Percentiles rank a stretch among this genome's conserved stretches.
Evolutionary conservation across 1,140 invertebrate species (phyloP).

Genomic region (Oreohelix idahoensis): DNA sequence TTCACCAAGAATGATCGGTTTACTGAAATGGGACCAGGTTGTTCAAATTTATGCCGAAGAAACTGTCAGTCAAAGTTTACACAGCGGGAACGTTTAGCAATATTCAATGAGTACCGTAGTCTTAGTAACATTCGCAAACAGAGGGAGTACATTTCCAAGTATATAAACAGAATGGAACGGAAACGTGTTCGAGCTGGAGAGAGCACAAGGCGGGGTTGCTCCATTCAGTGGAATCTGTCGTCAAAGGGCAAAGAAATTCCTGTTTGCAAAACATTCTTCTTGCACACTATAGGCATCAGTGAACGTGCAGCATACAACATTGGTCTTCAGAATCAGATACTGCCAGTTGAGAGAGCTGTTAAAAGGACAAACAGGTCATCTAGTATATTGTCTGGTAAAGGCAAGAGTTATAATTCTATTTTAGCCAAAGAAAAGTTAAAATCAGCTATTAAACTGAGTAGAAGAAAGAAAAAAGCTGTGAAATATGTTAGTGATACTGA

Average conservation of each 20-base stretch:
- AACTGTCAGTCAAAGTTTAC: conserved; percentile 41
- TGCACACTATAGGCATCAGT: conserved; percentile 30
- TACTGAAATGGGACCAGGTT: conserved; percentile 16
- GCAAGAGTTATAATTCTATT: background rate
- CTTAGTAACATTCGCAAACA: conserved; percentile 27
- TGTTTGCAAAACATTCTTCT: conserved; percentile 43
- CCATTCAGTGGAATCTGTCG: conserved; percentile 31
- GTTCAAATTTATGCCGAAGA: conserved; percentile 16
- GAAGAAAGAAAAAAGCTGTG: background rate
- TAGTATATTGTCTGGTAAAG: background rate
- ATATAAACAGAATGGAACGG: conserved; percentile 13
- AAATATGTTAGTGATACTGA: background rate
- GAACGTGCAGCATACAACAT: conserved; percentile 4
- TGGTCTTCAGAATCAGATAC: background rate
- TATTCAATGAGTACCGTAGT: conserved; percentile 33
- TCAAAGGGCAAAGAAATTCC: background rate
- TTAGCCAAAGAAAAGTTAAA: background rate
- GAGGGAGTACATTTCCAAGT: conserved; percentile 34
- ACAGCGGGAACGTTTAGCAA: conserved; percentile 22
- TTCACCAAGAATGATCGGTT: background rate
- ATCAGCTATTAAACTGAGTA: background rate
- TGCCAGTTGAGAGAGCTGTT: background rate
- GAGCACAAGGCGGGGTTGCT: conserved; percentile 17
- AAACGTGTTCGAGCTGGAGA: conserved; percentile 3
- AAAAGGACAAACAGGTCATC: background rate